A percentile compares a stretch with the other conserved stretches of the same genome.
phyloP scores from a whole-genome alignment of 2,888 invertebrate species.

The Hydrotaea diabolus region DNA sequence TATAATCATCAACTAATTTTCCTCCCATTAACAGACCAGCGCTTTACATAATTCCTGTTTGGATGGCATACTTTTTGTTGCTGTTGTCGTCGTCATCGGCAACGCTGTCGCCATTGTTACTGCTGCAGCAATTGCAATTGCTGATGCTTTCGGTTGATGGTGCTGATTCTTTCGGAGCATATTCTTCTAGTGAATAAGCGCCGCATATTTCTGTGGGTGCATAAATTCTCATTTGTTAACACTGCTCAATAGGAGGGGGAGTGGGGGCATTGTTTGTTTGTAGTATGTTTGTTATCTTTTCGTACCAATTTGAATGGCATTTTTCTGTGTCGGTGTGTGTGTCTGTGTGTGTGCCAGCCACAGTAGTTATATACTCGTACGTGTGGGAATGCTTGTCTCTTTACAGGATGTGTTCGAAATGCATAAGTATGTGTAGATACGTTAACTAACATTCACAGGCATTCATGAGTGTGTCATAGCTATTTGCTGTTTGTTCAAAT shows the following conservation, averaged over 20 bases:
- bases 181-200: conserved; percentile 29
- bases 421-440: background rate
- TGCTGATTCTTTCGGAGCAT: background rate
- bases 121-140: background rate
- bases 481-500: conserved; percentile 21
- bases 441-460: background rate
- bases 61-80: background rate
- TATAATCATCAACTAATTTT: background rate
- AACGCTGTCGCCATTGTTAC: conserved; percentile 18
- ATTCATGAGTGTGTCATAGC: conserved; percentile 5
- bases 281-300: conserved; percentile 48
- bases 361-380: too few species aligned
- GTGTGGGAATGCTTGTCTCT: background rate
- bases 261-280: background rate
- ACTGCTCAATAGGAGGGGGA: conserved; percentile 3
- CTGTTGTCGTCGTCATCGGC: background rate
- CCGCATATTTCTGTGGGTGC: conserved; percentile 27
- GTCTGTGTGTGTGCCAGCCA: conserved; percentile 21
- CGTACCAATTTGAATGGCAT: conserved; percentile 11
- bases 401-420: background rate
- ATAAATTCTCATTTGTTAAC: conserved; percentile 42
- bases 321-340: background rate
- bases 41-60: background rate
- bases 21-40: background rate
- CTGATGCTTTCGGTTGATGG: background rate